phyloP scores from a whole-genome alignment of 2,888 invertebrate genomes.

The Aphidoletes aphidimyza region DNA sequence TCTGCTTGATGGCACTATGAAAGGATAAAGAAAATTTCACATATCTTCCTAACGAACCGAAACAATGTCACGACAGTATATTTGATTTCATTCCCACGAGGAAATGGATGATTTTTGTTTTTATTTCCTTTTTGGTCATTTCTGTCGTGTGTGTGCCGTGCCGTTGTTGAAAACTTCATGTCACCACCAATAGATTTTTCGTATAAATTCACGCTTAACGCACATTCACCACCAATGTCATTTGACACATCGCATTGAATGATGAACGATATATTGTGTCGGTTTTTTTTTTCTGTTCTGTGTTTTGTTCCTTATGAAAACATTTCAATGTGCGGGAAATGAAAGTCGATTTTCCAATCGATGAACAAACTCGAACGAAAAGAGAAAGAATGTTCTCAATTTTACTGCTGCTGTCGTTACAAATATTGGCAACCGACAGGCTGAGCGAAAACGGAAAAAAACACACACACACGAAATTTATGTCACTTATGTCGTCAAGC shows the following conservation, averaged over 20 bases:
- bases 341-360: conserved; percentile 46
- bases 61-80: conserved; percentile 12
- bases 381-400: not conserved
- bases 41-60: conserved; percentile 31
- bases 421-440: not conserved
- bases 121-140: conserved; percentile 6
- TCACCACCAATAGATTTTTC: not conserved
- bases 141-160: too few relatives aligned
- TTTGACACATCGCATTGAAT: not conserved
- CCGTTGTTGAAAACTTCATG: not conserved
- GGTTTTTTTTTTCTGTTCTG: too few relatives aligned
- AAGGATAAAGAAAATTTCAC: conserved; percentile 26
- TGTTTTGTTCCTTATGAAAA: too few relatives aligned
- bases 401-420: not conserved
- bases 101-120: conserved; percentile 28
- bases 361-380: not conserved
- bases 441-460: not conserved
- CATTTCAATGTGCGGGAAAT: conserved; percentile 14
- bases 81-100: conserved; percentile 37
- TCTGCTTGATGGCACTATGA: not conserved
- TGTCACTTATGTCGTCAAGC: not conserved
- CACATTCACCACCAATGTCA: not conserved
- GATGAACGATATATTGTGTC: not conserved
- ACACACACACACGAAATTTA: not conserved
- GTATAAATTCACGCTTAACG: not conserved